These are phyloP conservation scores for Miniopterus natalensis DNA, from an alignment of 2,113 vertebrate species.

Conservation along the genomic window DNA sequence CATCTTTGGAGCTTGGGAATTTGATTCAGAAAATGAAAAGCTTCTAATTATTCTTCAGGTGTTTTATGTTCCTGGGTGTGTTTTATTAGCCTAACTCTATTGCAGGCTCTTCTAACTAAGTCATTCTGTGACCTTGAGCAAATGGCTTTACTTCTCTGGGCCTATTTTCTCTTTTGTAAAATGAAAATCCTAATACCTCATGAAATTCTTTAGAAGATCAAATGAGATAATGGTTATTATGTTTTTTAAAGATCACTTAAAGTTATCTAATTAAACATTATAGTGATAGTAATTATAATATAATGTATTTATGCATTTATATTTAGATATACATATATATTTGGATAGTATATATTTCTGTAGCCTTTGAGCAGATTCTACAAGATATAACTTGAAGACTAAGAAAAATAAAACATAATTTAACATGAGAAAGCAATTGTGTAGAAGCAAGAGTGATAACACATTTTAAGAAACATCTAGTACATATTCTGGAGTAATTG, in stretches of 20 bases:
- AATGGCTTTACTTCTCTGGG: constrained; percentile 42
- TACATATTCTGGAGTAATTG: constrained; percentile 88
- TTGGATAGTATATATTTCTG: not conserved
- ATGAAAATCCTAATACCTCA: constrained; percentile 11
- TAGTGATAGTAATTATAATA: not conserved
- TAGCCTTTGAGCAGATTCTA: constrained; percentile 6
- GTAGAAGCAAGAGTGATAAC: constrained; percentile 43
- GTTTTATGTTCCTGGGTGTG: constrained; percentile 50
- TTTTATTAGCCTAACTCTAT: constrained; percentile 38
- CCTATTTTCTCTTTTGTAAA: constrained; percentile 38
- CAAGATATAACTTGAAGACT: constrained; percentile 39
- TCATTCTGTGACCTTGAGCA: constrained; percentile 32
- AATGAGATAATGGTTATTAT: not conserved
- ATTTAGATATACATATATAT: not conserved
- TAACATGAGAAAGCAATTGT: constrained; percentile 15
- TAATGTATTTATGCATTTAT: not conserved
- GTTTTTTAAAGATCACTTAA: constrained; percentile 23
- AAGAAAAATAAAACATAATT: constrained; percentile 69
- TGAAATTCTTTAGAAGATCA: constrained; percentile 38
- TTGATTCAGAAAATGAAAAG: not conserved
- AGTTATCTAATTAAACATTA: not conserved
- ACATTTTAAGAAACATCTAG: constrained; percentile 37
- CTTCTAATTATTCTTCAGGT: constrained; percentile 57
- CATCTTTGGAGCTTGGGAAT: constrained; percentile 34
- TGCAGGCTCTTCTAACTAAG: not conserved